A percentile compares a stretch with the other conserved stretches of the same genome.
These are phyloP conservation scores for Thalassoma bifasciatum DNA, from an alignment of 2,113 vertebrate genomes.

Conservation along the genomic window DNA sequence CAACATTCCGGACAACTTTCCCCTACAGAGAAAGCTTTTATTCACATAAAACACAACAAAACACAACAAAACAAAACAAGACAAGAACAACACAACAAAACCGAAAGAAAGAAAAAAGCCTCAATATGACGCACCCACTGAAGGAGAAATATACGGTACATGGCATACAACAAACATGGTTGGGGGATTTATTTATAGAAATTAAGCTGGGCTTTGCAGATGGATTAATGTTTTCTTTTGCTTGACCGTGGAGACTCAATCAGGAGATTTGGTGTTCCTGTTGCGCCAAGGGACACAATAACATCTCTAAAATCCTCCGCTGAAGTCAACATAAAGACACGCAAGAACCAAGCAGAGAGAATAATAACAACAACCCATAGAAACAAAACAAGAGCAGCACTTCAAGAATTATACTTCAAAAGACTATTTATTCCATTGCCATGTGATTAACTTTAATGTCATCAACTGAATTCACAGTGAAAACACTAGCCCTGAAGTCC, in stretches of 20 bases:
- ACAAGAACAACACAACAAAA: too few relatives aligned
- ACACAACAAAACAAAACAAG: neutral
- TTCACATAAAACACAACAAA: neutral
- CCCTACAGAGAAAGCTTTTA: neutral
- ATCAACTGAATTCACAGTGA: too few relatives aligned
- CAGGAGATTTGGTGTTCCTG: slow-evolving; percentile 56
- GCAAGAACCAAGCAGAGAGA: neutral
- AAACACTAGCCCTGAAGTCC: too few relatives aligned
- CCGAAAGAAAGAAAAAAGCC: too few relatives aligned
- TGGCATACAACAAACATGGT: slow-evolving; percentile 40
- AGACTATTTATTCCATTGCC: too few relatives aligned
- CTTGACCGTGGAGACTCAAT: slow-evolving; percentile 49
- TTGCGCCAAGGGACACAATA: slow-evolving; percentile 5
- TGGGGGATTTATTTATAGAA: slow-evolving; percentile 72
- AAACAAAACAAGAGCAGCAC: neutral
- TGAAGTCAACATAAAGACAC: slow-evolving; percentile 21
- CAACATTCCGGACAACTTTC: neutral
- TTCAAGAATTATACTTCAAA: too few relatives aligned
- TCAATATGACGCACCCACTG: slow-evolving; percentile 1
- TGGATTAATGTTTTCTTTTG: slow-evolving; percentile 78
- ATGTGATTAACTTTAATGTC: too few relatives aligned
- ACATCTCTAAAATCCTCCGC: slow-evolving; percentile 34
- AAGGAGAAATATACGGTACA: slow-evolving; percentile 19
- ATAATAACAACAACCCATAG: neutral
- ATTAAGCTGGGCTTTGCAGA: slow-evolving; percentile 75